Evolutionary conservation across 1,140 invertebrate genomes (phyloP).

Genomic region (Drosophila elegans): DNA sequence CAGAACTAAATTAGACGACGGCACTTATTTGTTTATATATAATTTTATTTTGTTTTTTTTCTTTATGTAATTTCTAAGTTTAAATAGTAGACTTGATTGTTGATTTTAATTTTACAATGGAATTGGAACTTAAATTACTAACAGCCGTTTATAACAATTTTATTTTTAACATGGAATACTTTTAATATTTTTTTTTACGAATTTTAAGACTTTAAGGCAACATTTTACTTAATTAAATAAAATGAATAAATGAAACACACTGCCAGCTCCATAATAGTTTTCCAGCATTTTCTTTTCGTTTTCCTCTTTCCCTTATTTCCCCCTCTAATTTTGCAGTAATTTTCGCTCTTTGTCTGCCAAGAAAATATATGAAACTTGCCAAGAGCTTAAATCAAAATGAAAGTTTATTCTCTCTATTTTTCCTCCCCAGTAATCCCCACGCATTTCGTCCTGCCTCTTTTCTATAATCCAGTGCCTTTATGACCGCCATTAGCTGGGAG

Average conservation of each 20-base stretch:
- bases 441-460: conserved; percentile 4
- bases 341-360: conserved; percentile 47
- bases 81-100: too few relatives aligned
- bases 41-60: too few relatives aligned
- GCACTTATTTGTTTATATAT: too few relatives aligned
- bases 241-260: neutral
- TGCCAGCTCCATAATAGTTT: conserved; percentile 15
- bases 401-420: conserved; percentile 40
- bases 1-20: neutral
- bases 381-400: conserved; percentile 53
- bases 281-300: neutral
- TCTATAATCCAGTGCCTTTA: conserved; percentile 29
- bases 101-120: too few relatives aligned
- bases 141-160: too few relatives aligned
- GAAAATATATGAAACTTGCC: conserved; percentile 51
- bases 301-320: conserved; percentile 2
- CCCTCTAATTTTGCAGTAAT: conserved; percentile 32
- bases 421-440: conserved; percentile 15
- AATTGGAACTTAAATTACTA: too few relatives aligned
- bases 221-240: too few relatives aligned
- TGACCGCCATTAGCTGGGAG: conserved; percentile 58
- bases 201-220: too few relatives aligned
- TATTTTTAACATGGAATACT: too few relatives aligned
- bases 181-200: too few relatives aligned
- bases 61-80: too few relatives aligned